phyloP scores from a whole-genome alignment of 2,797 vertebrate genomes.

The Spondyliosoma cantharus region DNA sequence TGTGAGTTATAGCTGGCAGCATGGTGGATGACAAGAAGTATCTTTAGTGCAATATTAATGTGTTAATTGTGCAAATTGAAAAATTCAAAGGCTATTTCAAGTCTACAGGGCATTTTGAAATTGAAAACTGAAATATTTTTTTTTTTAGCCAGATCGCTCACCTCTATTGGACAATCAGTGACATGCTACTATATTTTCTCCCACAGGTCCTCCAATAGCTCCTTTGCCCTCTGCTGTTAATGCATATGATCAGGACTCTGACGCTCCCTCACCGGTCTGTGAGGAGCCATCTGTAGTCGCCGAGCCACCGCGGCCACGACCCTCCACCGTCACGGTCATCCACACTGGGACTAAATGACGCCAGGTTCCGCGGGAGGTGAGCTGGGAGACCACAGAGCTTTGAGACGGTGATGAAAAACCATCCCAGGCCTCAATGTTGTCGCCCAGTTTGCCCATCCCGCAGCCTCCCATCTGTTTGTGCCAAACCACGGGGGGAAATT shows the following conservation, averaged over 20 bases:
- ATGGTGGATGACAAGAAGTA: too few relatives aligned
- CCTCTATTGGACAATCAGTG: not conserved
- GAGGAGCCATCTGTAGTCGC: slow-evolving; percentile 65
- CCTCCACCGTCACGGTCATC: slow-evolving; percentile 86
- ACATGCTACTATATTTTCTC: not conserved
- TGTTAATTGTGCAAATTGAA: too few relatives aligned
- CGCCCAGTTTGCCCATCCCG: slow-evolving; percentile 76
- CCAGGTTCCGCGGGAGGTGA: slow-evolving; percentile 83
- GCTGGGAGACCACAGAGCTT: slow-evolving; percentile 82
- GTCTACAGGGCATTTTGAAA: too few relatives aligned
- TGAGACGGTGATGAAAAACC: slow-evolving; percentile 57
- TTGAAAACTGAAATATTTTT: too few relatives aligned
- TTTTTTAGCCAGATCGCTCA: too few relatives aligned
- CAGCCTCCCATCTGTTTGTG: slow-evolving; percentile 68
- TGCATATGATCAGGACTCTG: slow-evolving; percentile 65
- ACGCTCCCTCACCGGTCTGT: slow-evolving; percentile 30
- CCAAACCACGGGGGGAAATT: slow-evolving; percentile 70
- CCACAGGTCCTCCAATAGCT: slow-evolving; percentile 69
- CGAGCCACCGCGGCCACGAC: slow-evolving; percentile 69
- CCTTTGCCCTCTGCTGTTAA: slow-evolving; percentile 63
- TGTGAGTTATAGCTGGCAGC: too few relatives aligned
- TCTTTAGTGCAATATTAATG: too few relatives aligned
- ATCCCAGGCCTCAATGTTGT: slow-evolving; percentile 58
- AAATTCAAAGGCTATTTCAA: too few relatives aligned
- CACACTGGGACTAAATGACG: slow-evolving; percentile 87